A percentile compares a stretch with the other conserved stretches of the same genome.
phyloP scores from a whole-genome alignment of 2,113 vertebrate species.

The Cephalopterus ornatus region DNA sequence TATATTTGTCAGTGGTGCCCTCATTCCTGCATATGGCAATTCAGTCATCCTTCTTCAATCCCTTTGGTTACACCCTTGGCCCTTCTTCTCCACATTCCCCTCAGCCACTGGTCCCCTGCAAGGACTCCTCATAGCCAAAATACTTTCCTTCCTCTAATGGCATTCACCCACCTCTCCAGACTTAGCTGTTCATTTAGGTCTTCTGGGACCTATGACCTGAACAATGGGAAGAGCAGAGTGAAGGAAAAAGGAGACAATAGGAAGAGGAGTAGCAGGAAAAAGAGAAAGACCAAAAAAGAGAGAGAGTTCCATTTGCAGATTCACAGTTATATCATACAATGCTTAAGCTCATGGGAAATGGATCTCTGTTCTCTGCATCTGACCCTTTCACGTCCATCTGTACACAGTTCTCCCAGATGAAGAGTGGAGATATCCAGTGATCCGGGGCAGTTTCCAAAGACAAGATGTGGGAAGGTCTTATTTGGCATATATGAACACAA shows the following conservation, averaged over 20 bases:
- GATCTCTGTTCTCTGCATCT: conserved; percentile 42
- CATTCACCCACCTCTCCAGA: not conserved
- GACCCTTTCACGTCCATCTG: conserved; percentile 47
- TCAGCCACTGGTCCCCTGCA: not conserved
- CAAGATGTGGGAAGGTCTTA: conserved; percentile 32
- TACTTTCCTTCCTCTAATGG: not conserved
- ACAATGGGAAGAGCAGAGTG: not conserved
- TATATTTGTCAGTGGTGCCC: not conserved
- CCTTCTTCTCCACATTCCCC: not conserved
- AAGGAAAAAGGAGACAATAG: not conserved
- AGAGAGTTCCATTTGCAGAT: conserved; percentile 52
- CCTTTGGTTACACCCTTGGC: not conserved
- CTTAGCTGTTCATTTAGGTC: not conserved
- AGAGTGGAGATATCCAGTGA: conserved; percentile 55
- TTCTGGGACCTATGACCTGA: conserved; percentile 46
- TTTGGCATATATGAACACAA: conserved; percentile 44
- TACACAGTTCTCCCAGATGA: conserved; percentile 35
- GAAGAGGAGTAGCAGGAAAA: conserved; percentile 21
- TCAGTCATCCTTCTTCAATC: not conserved
- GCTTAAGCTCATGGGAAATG: conserved; percentile 41
- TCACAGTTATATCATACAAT: conserved; percentile 65
- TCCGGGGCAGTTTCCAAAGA: conserved; percentile 29
- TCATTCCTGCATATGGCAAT: not conserved
- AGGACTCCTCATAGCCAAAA: not conserved
- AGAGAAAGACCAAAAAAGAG: conserved; percentile 27